phyloP scores from a whole-genome alignment of 2,797 vertebrate species.

The Linurgus olivaceus region DNA sequence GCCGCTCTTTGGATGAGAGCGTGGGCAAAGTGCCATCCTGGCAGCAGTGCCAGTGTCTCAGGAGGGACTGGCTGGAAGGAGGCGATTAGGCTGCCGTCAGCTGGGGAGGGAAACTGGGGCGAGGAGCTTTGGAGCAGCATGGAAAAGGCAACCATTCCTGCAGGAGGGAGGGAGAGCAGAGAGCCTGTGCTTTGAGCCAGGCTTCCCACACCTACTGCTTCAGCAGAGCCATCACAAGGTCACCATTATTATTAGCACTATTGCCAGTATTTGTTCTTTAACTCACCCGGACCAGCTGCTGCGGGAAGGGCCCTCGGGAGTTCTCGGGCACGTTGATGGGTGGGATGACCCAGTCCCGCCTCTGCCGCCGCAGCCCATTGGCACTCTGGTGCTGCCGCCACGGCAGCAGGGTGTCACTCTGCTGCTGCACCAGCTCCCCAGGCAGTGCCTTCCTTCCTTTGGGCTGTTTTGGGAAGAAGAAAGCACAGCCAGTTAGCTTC shows the following conservation, averaged over 20 bases:
- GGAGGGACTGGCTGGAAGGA: constrained; percentile 39
- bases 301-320: constrained; percentile 92
- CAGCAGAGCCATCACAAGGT: not conserved
- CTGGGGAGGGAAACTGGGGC: not conserved
- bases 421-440: constrained; percentile 71
- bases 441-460: constrained; percentile 74
- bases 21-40: constrained; percentile 20
- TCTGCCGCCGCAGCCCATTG: constrained; percentile 85
- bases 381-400: constrained; percentile 73
- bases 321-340: constrained; percentile 97
- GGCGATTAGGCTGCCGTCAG: constrained; percentile 19
- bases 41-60: not conserved
- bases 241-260: rapidly evolving
- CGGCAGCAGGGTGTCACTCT: constrained; percentile 79
- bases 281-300: constrained; percentile 96
- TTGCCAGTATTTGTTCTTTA: rapidly evolving
- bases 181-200: not conserved
- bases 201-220: not conserved
- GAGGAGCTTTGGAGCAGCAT: not conserved
- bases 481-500: not conserved
- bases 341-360: constrained; percentile 97
- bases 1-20: not conserved
- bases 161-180: not conserved
- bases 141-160: not conserved
- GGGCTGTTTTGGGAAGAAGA: constrained; percentile 62